Base-by-base conservation (phyloP, 2,888 invertebrate genomes). In the Prosapia bicincta region DNA sequence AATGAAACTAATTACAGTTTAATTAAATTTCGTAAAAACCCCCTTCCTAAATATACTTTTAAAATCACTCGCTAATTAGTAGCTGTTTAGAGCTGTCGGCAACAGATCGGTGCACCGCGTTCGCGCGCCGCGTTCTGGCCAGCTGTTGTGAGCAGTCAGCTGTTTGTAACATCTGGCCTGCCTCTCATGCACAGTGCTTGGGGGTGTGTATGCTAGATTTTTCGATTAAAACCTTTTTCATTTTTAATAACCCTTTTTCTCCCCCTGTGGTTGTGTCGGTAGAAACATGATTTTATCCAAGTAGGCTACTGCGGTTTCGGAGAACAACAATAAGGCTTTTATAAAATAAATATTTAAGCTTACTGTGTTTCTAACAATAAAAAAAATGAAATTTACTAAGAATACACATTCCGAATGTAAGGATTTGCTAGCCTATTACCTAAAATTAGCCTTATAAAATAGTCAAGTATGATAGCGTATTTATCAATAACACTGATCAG, bases 171-270 rank as follows among this genome's bases (percentile, higher is more conserved):
- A 54, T 10, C 54, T 54, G 54, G n/a, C 20, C 54, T 0, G 30
- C 30, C 30, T 20, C 54, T 20, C 54, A 1, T 9, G 7, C 7
- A 20, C 54, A 20, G 1, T 54, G 54, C 54, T 20, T 5, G 54
- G 20, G 54, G 54, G 20, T 54, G 13, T 54, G 54, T 54, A 54
- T 54, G 54, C 20, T 54, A 54, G 54, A 54, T 54, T 54, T 54
- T 54, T 54, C 54, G 54, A 54, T 54, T 54, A 54, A 54, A 54
- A 54, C 54, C 54, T 54, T 54, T 38, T 54, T 54, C 54, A 54
- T 54, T 54, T 54, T 54, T 54, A 54, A 54, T 54, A 54, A 54
- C 54, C 54, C 54, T 54, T 54, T 20, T 9, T 20, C 54, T 9
- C 54, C 9, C 54, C 54, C 20, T 5, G 20, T 9, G 54, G 54